Base-by-base conservation (phyloP, 2,888 invertebrate genomes). In the Synergus laeviventris region DNA sequence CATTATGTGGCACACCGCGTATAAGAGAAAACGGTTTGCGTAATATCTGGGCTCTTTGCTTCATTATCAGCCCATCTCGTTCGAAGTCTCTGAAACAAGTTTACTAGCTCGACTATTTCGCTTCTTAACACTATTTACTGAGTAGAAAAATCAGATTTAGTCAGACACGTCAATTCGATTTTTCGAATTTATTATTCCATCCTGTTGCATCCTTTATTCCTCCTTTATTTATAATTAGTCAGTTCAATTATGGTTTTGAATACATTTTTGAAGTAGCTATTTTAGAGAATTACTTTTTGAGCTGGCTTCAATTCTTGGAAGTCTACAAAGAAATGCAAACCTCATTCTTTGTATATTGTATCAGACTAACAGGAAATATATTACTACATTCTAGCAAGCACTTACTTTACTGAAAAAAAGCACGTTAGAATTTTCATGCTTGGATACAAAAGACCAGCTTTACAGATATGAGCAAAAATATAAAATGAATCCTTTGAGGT, bases 41-140 rank as follows among this genome's bases (percentile, higher is more conserved):
- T 78, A 77, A 79, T 79, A 79, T 78, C 78, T 74, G 78, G 77
- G 70, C 78, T 78, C 77, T 79, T 79, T 75, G 75, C 79, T 79
- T 79, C 78, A 81, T 81, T 81, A 81, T 75, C 81, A 79, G 77
- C 79, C 78, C 76, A 81, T 79, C 76, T 81, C 74, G n/a, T 70
- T 70, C 31, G 16, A 45, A 54, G 49, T 45, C 66, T 12, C 31
- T n/a, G 12, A 70, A 70, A 70, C n/a, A 16, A 49, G 49, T 70
- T 70, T 31, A 24, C 11, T 49, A 36, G 70, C 49, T 70, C 7
- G 9, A 59, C 59, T 59, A 54, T 59, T 59, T 24, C 24, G 5
- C 59, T 24, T 12, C 14, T 59, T 14, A 59, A 59, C 14, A 21
- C 24, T 24, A 24, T 14, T 14, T n/a, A n/a, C n/a, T n/a, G n/a